Percentiles rank a stretch among this genome's conserved stretches.
phyloP scores from a whole-genome alignment of 1,140 invertebrate genomes.

The Drosophila azteca region DNA sequence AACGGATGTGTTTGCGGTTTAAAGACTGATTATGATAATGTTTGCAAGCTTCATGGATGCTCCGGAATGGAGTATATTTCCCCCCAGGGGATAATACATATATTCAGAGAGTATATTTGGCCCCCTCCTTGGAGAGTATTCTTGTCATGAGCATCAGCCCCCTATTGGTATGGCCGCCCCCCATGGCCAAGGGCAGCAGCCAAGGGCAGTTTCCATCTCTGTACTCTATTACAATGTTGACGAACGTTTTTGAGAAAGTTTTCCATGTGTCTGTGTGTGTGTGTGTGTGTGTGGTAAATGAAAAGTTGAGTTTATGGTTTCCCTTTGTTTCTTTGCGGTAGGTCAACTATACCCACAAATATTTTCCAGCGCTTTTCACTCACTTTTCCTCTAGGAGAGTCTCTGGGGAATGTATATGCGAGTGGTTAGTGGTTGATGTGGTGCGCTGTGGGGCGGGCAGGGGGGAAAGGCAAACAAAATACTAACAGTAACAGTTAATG shows the following conservation, averaged over 20 bases:
- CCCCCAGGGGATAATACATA: too few species aligned
- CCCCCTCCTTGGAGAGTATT: too few species aligned
- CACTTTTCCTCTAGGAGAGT: not conserved
- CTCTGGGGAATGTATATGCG: not conserved
- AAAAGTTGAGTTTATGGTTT: conserved; percentile 34
- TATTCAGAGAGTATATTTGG: too few species aligned
- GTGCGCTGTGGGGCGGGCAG: conserved; percentile 27
- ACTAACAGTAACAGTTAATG: conserved; percentile 61
- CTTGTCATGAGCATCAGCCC: too few species aligned
- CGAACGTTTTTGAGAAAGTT: conserved; percentile 58
- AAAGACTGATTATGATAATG: too few species aligned
- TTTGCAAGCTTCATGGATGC: too few species aligned
- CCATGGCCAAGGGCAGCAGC: conserved; percentile 13
- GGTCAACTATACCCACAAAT: conserved; percentile 62
- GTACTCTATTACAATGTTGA: conserved; percentile 33
- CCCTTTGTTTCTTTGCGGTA: conserved; percentile 45
- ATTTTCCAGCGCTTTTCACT: conserved; percentile 43
- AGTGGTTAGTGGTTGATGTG: conserved; percentile 47
- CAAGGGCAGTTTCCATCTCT: not conserved
- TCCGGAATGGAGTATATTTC: too few species aligned
- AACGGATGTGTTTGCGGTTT: too few species aligned
- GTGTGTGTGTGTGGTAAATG: not conserved
- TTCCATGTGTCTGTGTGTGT: not conserved
- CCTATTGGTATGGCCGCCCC: not conserved
- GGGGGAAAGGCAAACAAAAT: conserved; percentile 10